Base-by-base conservation (phyloP, 2,888 invertebrate genomes). In the Orthosia gothica region DNA sequence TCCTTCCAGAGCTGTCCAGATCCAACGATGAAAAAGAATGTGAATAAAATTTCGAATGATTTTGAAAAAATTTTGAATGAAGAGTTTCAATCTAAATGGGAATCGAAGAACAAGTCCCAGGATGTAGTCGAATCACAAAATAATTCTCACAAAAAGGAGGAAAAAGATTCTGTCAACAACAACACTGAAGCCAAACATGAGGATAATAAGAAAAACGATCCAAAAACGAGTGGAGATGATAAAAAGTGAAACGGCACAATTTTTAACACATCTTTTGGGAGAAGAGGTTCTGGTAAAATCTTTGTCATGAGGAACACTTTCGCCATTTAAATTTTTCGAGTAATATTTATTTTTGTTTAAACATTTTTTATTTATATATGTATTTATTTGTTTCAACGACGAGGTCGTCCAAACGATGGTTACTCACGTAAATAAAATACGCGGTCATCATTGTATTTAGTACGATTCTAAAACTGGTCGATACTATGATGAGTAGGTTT, bases 41-140 rank as follows among this genome's bases (percentile, higher is more conserved):
- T 96, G 0, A 94, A 93, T 82, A 96, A 95, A 92, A 89, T 96
- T n/a, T 93, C 96, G 9, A 87, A 92, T 26, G 96, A 96, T 70
- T 96, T 97, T 77, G 96, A 97, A 82, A 96, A 94, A 85, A 90
- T 95, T 85, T 87, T 96, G 52, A 93, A 88, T 74, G 95, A 96
- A 73, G 96, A 96, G 83, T 96, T 96, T 88, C 94, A 92, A 79
- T 91, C 87, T 78, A 96, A 96, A 89, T 89, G 89, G 82, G 95
- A 96, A 55, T 81, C 86, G 13, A 95, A 94, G 84, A 76, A 84
- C 11, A 95, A 94, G 84, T 49, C 89, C 32, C 90, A 92, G 62
- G 94, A 95, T 3, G 88, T 86, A 63, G 64, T 79, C 7, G 92
- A 92, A 65, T 70, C 85, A 70, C 89, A 91, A 62, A 89, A 90